Conservation (phyloP, 2,113 vertebrate genomes). For the Procavia capensis region DNA sequence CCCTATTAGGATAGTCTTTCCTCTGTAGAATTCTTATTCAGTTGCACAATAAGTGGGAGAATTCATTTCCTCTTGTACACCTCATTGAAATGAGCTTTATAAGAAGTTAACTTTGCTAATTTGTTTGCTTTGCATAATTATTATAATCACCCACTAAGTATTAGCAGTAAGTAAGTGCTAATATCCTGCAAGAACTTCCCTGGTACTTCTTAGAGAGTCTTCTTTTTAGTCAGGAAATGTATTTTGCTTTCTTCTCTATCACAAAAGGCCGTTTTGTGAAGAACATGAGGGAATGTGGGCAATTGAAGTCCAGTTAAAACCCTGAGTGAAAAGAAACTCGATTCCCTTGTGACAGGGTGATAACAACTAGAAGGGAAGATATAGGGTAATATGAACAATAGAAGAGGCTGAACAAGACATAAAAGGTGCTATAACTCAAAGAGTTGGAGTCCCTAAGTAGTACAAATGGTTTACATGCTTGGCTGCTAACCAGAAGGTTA, state of each 20-base stretch:
- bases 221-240: neutral
- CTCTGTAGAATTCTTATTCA: constrained; percentile 57
- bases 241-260: neutral
- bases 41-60: constrained; percentile 63
- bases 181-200: constrained; percentile 55
- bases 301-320: neutral
- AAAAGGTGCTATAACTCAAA: neutral
- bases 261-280: neutral
- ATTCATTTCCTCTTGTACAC: constrained; percentile 69
- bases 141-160: constrained; percentile 78
- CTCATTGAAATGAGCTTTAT: constrained; percentile 73
- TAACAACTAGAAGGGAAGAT: neutral
- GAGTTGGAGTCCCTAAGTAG: neutral
- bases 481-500: neutral
- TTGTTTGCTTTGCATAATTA: constrained; percentile 82
- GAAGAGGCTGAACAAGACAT: neutral
- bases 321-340: neutral
- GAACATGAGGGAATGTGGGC: neutral
- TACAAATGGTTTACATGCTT: neutral
- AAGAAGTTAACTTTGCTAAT: constrained; percentile 79
- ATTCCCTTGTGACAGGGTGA: neutral
- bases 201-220: constrained; percentile 36
- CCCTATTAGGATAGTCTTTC: constrained; percentile 37
- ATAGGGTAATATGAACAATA: neutral
- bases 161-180: constrained; percentile 66